Evolutionary conservation across 1,140 invertebrate species (phyloP), one percentile per base, ranked within the genome.

Genomic region (Cherax destructor): DNA sequence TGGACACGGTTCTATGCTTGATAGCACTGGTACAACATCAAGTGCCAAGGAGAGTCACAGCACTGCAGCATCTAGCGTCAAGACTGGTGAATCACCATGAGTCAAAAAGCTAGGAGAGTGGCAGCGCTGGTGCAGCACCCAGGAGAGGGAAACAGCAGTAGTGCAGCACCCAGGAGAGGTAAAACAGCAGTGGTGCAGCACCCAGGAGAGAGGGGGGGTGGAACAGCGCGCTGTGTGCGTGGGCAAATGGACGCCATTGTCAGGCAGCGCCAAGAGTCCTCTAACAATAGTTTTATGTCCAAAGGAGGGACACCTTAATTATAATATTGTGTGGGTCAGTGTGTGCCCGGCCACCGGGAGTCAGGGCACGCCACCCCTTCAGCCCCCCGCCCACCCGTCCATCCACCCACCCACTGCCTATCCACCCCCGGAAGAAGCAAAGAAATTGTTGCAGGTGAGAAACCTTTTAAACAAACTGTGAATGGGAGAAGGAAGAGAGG

Each of bases 291-390:
- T 74, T 24, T 74, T 74, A 30, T 74, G 69, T 74, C 24, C 30
- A n/a, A n/a, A 74, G 69, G 69, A 74, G 69, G 69, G 30, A 24
- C 69, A 74, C 69, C 69, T 74, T 74, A 74, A 74, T 74, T 74
- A 74, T 74, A 9, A 74, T 74, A 74, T 74, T 74, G 69, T 74
- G 69, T 74, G 30, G 69, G 69, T 74, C 24, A 69, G 47, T 21
- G 50, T 21, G 77, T 49, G 50, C 10, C 10, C 9, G 47, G 18
- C 21, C 24, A 76, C 41, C 47, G 56, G 84, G 21, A 11, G 47
- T n/a, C 21, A 41, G 72, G 59, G 52, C 30, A 2, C 30, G 30
- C 30, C 30, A 41, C 0, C 30, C 30, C 30, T 2, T 2, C 30
- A 41, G 30, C 0, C 30, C 30, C 30, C 30, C 30, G 30, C 30